Evolutionary conservation across 2,797 vertebrate genomes (phyloP), one percentile per base, ranked within the genome.

Genomic region (Mionectes olivaceus): DNA sequence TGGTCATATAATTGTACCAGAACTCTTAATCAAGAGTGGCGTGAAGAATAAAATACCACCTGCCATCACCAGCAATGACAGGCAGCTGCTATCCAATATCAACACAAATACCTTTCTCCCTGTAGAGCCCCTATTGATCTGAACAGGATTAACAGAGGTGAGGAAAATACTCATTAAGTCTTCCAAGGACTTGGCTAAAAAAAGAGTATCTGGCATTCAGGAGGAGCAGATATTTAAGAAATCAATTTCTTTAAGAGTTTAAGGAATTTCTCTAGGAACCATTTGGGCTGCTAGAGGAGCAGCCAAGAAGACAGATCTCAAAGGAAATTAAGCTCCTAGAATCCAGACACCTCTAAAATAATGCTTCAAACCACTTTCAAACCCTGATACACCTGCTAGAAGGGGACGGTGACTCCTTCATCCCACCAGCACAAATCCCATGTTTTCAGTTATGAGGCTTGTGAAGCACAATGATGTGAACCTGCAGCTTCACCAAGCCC

Each of bases 111-210:
- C 44, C 44, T 63, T 81, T 82, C 19, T 47, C 39, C 33, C 59
- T 47, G 52, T 2, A 47, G 37, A 81, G 47, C 2, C 2, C 23
- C 67, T 76, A 63, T 87, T 59, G 88, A 94, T 91, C 59, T 49
- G 43, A 83, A 46, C 33, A 65, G 70, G 63, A 94, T 88, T 85
- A 95, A 82, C 55, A 67, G 80, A 88, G 50, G 83, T 55, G 91
- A 93, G 65, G 49, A 81, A 93, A 96, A 50, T 19, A 88, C n/a
- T 90, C 80, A 88, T 69, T 86, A 93, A 39, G 15, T 55, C 53
- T 91, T 90, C 76, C 90, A 94, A 91, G 70, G 67, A 88, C 44
- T 65, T 76, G 44, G 85, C 63, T 82, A 83, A 69, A 78, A 92
- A 91, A 65, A 37, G n/a, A 49, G 9, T 37, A 57, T 39, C 13